Base-by-base conservation (phyloP, 53 echinoderm and acorn worm species). In the Stichopus horrens region DNA sequence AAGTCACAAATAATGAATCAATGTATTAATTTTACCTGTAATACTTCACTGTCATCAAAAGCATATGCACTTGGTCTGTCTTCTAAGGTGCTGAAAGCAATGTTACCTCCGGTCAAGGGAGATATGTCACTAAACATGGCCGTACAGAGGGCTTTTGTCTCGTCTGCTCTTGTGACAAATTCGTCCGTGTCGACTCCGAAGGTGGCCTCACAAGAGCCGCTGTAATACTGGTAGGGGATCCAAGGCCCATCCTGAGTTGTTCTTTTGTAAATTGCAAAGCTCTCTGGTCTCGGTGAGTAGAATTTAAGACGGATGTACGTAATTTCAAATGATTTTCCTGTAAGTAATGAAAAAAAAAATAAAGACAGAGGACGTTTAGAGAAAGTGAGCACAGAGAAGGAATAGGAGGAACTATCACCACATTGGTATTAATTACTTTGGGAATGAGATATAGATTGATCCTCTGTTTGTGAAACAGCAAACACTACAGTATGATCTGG, bases 151-250 rank as follows among this genome's bases (percentile, higher is more conserved):
- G 95, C 95, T 81, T 75, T 84, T 9, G 94, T 95, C 74, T 97
- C 97, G 58, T 95, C 95, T 0, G 16, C 51, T n/a, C 11, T 14
- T 55, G 90, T 92, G 55, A 95, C 95, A 53, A 93, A 87, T 51
- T 89, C 94, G 23, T 90, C 89, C 10, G 71, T 88, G 1, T 77
- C 90, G 13, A 95, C 81, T 9, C 75, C 89, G 90, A 95, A 97
- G 22, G 95, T 95, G 20, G 89, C 76, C n/a, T 86, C 75, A 57
- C 97, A 97, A 0, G 92, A 92, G 2, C 97, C 97, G 37, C 97
- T 97, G 92, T 97, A 97, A 86, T 95, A 97, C 92, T 97, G 97
- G 77, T 93, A 97, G 0, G 95, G 97, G 22, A 95, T 94, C 95
- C 97, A 95, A 4, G 94, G 94, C 5, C 95, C 94, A 5, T 94